Evolutionary conservation across 2,113 vertebrate genomes (phyloP).

Genomic region (Pampusana beccarii): DNA sequence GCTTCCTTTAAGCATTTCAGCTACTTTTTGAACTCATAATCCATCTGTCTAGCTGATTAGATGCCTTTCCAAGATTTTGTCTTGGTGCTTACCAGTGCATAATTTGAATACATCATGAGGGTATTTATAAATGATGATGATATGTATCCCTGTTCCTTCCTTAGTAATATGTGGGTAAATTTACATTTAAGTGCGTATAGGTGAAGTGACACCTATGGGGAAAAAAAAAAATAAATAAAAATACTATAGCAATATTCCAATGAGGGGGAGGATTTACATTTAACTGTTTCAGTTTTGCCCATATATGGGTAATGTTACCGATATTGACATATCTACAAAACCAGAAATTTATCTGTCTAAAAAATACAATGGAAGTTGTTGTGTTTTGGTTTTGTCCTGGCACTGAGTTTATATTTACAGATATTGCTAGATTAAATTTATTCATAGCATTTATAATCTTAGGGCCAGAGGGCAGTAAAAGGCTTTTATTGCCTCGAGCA

Average conservation of each 20-base stretch:
- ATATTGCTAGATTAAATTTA: not conserved
- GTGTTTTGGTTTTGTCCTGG: not conserved
- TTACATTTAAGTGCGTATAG: not conserved
- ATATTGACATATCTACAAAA: not conserved
- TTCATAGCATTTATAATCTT: not conserved
- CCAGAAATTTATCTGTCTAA: not conserved
- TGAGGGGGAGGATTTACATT: not conserved
- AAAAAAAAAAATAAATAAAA: not conserved
- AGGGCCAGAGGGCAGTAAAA: not conserved
- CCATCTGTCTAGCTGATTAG: constrained; percentile 35
- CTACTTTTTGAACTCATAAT: constrained; percentile 40
- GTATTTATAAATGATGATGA: constrained; percentile 26
- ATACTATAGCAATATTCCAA: not conserved
- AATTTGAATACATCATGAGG: constrained; percentile 3
- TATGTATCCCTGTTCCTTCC: not conserved
- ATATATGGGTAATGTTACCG: not conserved
- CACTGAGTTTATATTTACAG: not conserved
- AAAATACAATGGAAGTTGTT: not conserved
- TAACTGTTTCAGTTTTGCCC: not conserved
- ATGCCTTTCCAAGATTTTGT: constrained; percentile 4
- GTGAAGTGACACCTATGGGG: not conserved
- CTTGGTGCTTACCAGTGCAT: not conserved
- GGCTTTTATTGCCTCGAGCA: not conserved
- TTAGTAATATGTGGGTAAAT: not conserved
- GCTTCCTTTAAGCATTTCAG: constrained; percentile 4